Conservation (phyloP, 2,113 vertebrate genomes). For the Himantopus leucocephalus region DNA sequence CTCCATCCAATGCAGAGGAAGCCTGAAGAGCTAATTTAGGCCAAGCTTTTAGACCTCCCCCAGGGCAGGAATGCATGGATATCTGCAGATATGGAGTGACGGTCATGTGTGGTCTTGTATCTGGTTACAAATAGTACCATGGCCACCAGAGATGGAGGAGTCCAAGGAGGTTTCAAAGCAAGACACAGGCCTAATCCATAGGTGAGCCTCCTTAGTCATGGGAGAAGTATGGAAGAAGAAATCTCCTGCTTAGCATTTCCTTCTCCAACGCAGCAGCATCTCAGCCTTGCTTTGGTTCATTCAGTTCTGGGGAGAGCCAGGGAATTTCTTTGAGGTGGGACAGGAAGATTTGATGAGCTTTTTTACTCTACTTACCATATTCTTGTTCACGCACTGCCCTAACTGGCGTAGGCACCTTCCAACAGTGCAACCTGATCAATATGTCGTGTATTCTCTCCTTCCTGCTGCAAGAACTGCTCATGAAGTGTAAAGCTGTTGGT, state of each 20-base stretch:
- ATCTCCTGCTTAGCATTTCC: neutral
- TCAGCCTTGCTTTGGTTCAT: neutral
- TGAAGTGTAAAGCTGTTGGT: neutral
- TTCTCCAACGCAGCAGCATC: neutral
- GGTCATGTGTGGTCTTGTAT: neutral
- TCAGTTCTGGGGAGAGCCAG: neutral
- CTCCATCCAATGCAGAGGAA: neutral
- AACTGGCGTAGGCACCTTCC: neutral
- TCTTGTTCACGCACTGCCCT: neutral
- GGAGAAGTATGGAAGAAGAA: neutral
- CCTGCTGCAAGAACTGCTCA: neutral
- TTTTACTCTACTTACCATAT: neutral
- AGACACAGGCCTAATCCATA: neutral
- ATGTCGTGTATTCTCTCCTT: neutral
- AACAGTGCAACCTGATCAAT: neutral
- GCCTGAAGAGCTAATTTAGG: neutral
- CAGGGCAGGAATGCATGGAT: neutral
- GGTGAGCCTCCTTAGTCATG: neutral
- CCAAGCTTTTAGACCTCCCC: neutral
- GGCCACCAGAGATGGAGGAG: neutral
- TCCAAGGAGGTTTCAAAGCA: neutral
- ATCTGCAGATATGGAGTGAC: neutral
- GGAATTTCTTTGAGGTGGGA: neutral
- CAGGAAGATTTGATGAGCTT: neutral
- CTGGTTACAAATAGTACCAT: neutral